phyloP scores from a whole-genome alignment of 2,113 vertebrate species.

The Albula goreensis region DNA sequence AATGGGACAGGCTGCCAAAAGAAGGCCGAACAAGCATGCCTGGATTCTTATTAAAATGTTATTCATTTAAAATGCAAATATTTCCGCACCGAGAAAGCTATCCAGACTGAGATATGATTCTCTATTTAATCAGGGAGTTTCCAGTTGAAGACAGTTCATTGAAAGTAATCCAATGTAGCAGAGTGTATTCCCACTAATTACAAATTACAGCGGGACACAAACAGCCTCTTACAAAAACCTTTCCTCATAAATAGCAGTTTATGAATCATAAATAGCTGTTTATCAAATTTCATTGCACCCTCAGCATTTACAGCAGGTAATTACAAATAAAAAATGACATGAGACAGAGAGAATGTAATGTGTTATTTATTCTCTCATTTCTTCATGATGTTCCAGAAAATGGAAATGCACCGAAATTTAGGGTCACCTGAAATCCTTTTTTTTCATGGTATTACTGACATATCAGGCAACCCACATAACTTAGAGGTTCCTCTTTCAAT shows the following conservation, averaged over 20 bases:
- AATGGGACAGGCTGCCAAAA: not conserved
- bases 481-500: not conserved
- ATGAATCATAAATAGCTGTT: constrained; percentile 22
- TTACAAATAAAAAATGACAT: constrained; percentile 10
- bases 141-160: constrained; percentile 23
- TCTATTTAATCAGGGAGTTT: constrained; percentile 18
- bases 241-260: not conserved
- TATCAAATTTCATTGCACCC: constrained; percentile 6
- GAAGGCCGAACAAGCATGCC: not conserved
- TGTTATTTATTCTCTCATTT: not conserved
- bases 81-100: constrained; percentile 7
- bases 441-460: not conserved
- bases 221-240: constrained; percentile 6
- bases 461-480: not conserved
- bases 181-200: constrained; percentile 14
- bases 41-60: constrained; percentile 9
- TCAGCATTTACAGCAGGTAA: constrained; percentile 9
- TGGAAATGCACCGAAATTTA: not conserved
- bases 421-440: not conserved
- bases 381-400: constrained; percentile 7
- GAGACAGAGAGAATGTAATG: not conserved
- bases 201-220: not conserved
- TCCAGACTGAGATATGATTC: constrained; percentile 7
- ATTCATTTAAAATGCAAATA: constrained; percentile 14
- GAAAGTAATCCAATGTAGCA: constrained; percentile 3